Base-by-base conservation (phyloP, 2,113 vertebrate species). In the Oryzias javanicus region DNA sequence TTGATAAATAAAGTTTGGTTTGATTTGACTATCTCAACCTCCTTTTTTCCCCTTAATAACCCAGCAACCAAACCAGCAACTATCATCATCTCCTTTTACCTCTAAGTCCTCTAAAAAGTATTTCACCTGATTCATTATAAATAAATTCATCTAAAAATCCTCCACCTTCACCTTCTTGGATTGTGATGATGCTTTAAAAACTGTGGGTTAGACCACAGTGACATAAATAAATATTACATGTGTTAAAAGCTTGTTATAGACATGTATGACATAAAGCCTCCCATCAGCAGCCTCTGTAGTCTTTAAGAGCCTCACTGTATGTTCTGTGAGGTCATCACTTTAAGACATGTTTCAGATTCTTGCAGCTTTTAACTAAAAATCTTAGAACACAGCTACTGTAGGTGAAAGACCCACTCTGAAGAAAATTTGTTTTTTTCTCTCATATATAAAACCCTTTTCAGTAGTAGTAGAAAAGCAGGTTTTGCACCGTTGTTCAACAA, bases 21-120 rank as follows among this genome's bases (percentile, higher is more conserved):
- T 22, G 22, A 22, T 22, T 22, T 22, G 84, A 86, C 75, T 82
- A 67, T 85, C 76, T 86, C 82, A 81, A 62, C 47, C 55, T 86
- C 73, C 72, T 71, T 73, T 35, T 42, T 57, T 78, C 29, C 70
- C 51, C 27, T 86, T 74, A 55, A 87, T 87, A 74, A 87, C 83
- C 85, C 55, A 89, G 17, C 54, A 74, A 55, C 72, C 60, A 24
- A 50, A 65, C 62, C 64, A 59, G 69, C 53, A 66, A 49, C 69
- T 71, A 72, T 78, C 75, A 60, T 76, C 81, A 40, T 62, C 64
- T 25, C 42, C 51, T 52, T 68, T 75, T 45, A 58, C 69, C 55
- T 45, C 48, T 75, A 53, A 45, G 19, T 52, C 45, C 51, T 56
- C 49, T 12, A 17, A 67, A 70, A 72, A 64, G 49, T 55, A 22